Percentiles rank a stretch among this genome's conserved stretches.
Evolutionary conservation across 2,113 vertebrate genomes (phyloP).

Genomic region (Burhinus bistriatus): DNA sequence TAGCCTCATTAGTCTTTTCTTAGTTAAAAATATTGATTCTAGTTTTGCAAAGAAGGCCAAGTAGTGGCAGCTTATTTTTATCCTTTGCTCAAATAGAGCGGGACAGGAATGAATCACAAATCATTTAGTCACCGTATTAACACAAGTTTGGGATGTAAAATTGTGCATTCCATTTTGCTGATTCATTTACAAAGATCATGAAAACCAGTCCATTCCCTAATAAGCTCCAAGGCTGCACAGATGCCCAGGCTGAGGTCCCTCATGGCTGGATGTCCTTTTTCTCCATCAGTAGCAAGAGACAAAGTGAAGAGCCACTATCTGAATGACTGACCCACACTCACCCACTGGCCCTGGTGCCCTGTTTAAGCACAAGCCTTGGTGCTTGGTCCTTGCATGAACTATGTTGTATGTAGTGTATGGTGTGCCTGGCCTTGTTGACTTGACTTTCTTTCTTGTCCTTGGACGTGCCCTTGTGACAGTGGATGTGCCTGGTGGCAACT

Average conservation of each 20-base stretch:
- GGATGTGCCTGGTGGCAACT: rapidly evolving
- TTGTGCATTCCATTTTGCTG: neutral
- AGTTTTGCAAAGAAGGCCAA: conserved; percentile 1
- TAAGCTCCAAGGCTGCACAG: neutral
- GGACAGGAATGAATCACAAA: neutral
- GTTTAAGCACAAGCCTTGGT: neutral
- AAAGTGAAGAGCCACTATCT: neutral
- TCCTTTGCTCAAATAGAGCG: neutral
- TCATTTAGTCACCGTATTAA: neutral
- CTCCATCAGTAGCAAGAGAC: neutral
- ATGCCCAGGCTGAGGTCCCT: neutral
- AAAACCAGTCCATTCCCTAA: neutral
- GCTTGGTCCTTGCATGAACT: neutral
- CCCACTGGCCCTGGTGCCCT: neutral
- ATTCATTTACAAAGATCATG: neutral
- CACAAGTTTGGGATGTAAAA: neutral
- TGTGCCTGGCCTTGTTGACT: neutral
- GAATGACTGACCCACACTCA: rapidly evolving
- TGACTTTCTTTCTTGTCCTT: neutral
- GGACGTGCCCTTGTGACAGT: neutral
- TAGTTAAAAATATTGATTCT: conserved; percentile 14
- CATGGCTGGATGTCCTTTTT: neutral
- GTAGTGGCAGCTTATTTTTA: neutral
- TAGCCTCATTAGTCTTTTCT: neutral
- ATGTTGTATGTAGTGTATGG: no score